Evolutionary conservation across 2,797 vertebrate species (phyloP).

Genomic region (Centropyge bicolor): DNA sequence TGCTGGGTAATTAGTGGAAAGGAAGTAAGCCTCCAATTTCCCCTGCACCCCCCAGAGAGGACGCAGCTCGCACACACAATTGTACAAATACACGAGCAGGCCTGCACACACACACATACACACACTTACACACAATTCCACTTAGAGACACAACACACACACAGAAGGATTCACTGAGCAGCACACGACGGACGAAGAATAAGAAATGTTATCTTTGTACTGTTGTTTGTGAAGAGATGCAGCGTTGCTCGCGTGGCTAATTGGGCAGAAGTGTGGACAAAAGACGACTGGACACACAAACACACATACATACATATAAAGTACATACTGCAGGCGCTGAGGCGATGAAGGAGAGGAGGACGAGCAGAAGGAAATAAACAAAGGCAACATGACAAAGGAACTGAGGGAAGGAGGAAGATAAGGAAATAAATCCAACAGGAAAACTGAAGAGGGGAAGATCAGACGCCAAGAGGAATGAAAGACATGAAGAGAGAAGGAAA

Average conservation of each 20-base stretch:
- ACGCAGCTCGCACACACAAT: neutral
- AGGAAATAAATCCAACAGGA: too few relatives aligned
- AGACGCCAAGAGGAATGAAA: neutral
- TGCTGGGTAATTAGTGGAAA: constrained; percentile 76
- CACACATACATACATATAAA: neutral
- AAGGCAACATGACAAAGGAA: neutral
- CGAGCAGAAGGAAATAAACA: neutral
- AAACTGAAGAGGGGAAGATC: neutral
- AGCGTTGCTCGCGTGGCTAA: constrained; percentile 26
- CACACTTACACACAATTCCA: neutral
- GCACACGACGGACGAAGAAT: neutral
- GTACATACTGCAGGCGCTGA: neutral
- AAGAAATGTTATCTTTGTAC: neutral
- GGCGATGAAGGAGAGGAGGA: neutral
- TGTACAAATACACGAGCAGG: constrained; percentile 15
- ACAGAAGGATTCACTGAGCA: constrained; percentile 4
- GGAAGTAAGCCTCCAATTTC: constrained; percentile 57
- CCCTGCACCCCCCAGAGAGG: constrained; percentile 39
- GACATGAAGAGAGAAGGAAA: neutral
- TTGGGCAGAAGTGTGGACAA: constrained; percentile 26
- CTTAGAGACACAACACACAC: too few relatives aligned
- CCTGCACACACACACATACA: neutral
- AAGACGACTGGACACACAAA: neutral
- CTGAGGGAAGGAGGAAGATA: neutral
- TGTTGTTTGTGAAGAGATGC: constrained; percentile 17